Percentiles rank a stretch among this genome's conserved stretches.
These are phyloP conservation scores for Drosophila teissieri DNA, from an alignment of 1,140 invertebrate genomes.

Conservation along the genomic window DNA sequence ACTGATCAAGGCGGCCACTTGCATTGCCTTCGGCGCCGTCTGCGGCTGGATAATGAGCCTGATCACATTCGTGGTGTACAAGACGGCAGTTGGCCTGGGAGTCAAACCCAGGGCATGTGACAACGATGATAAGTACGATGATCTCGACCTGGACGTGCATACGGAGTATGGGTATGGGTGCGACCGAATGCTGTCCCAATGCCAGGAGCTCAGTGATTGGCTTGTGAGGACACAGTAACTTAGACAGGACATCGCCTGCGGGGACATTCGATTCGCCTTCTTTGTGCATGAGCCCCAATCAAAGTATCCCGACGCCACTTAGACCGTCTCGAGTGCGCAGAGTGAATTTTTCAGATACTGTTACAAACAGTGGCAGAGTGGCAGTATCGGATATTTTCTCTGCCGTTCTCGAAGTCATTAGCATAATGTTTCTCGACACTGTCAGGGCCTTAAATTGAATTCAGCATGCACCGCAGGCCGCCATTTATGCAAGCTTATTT, in stretches of 20 bases:
- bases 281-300: too few species aligned
- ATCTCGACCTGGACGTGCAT: conserved; percentile 47
- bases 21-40: conserved; percentile 58
- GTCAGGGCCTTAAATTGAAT: background rate
- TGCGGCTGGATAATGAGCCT: conserved; percentile 63
- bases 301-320: too few species aligned
- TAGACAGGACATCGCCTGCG: too few species aligned
- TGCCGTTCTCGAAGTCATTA: too few species aligned
- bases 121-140: conserved; percentile 34
- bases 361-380: too few species aligned
- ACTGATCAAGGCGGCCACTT: conserved; percentile 54
- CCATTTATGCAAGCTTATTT: conserved; percentile 46
- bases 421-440: too few species aligned
- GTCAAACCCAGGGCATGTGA: conserved; percentile 5
- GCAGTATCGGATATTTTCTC: too few species aligned
- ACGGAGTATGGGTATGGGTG: conserved; percentile 30
- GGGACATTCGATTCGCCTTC: too few species aligned
- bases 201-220: conserved; percentile 11
- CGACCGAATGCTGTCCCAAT: conserved; percentile 1
- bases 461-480: conserved; percentile 4
- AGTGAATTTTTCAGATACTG: background rate
- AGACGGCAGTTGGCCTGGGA: conserved; percentile 32
- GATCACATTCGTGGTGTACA: conserved; percentile 45
- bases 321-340: background rate
- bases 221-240: background rate